Percentiles rank a stretch among this genome's conserved stretches.
Conservation (phyloP, 2,113 vertebrate species). For the Tor tambroides region DNA sequence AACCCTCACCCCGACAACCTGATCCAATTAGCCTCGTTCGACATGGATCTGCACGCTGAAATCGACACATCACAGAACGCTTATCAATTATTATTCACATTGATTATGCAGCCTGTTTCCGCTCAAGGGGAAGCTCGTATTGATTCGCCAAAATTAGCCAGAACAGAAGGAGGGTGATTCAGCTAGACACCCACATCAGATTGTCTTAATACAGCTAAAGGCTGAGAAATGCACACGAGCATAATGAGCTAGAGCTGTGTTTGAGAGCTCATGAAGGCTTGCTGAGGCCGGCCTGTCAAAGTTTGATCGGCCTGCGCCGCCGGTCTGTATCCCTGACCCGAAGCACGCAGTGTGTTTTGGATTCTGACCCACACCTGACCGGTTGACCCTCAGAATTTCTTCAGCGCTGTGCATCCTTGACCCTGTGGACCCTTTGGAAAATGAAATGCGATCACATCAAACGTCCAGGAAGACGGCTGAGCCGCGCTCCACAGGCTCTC, state of each 20-base stretch:
- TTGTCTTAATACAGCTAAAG: constrained; percentile 63
- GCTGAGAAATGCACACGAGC: background rate
- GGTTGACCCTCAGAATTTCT: constrained; percentile 52
- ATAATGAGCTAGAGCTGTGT: background rate
- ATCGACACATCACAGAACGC: constrained; percentile 71
- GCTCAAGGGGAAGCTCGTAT: constrained; percentile 71
- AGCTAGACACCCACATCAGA: constrained; percentile 70
- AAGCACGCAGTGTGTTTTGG: constrained; percentile 5
- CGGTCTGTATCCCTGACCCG: background rate
- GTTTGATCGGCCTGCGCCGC: background rate
- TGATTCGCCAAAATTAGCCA: constrained; percentile 74
- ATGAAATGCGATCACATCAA: constrained; percentile 54
- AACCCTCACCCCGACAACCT: constrained; percentile 66
- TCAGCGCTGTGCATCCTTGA: constrained; percentile 31
- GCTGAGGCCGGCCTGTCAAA: background rate
- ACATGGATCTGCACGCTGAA: constrained; percentile 56
- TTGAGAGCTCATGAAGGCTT: background rate
- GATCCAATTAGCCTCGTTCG: constrained; percentile 77
- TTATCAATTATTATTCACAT: constrained; percentile 78
- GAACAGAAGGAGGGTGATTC: constrained; percentile 76
- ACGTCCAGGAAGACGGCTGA: constrained; percentile 2
- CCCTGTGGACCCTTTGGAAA: constrained; percentile 23
- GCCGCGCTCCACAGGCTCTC: constrained; percentile 57
- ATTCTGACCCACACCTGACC: constrained; percentile 47
- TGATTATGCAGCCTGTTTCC: constrained; percentile 66